Conservation (phyloP, 2,888 invertebrate genomes). For the Ormyrus labotus region DNA sequence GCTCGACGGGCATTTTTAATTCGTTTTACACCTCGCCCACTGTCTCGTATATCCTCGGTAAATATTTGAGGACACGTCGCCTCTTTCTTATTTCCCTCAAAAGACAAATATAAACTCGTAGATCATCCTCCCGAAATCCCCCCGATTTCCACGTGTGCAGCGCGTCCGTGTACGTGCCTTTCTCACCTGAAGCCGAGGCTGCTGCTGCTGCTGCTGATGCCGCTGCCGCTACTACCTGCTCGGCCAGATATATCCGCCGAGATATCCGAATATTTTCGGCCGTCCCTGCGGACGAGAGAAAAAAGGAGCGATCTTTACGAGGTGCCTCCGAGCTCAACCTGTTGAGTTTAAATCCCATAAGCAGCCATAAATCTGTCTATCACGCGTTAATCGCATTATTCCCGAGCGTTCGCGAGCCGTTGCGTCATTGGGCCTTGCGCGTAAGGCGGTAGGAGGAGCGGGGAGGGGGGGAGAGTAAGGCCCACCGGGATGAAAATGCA, state of each 20-base stretch:
- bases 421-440: conserved; percentile 10
- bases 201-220: conserved; percentile 8
- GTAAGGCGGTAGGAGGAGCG: background rate
- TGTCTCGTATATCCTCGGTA: conserved; percentile 53
- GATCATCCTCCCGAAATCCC: conserved; percentile 44
- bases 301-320: conserved; percentile 57
- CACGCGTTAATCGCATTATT: conserved; percentile 69
- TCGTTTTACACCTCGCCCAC: conserved; percentile 41
- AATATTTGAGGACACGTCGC: conserved; percentile 54
- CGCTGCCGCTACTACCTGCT: conserved; percentile 13
- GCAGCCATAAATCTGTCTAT: conserved; percentile 68
- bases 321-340: conserved; percentile 61
- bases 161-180: conserved; percentile 17
- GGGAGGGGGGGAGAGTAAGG: background rate
- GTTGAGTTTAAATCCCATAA: conserved; percentile 71
- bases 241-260: conserved; percentile 33
- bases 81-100: conserved; percentile 42
- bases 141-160: conserved; percentile 51
- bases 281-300: background rate
- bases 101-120: conserved; percentile 53
- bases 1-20: conserved; percentile 38
- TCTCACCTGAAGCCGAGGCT: conserved; percentile 49
- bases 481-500: conserved; percentile 3
- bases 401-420: conserved; percentile 28
- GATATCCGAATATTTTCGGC: conserved; percentile 40